Evolutionary conservation across 2,888 invertebrate species (phyloP).

Genomic region (Kryphioiulus occultus): DNA sequence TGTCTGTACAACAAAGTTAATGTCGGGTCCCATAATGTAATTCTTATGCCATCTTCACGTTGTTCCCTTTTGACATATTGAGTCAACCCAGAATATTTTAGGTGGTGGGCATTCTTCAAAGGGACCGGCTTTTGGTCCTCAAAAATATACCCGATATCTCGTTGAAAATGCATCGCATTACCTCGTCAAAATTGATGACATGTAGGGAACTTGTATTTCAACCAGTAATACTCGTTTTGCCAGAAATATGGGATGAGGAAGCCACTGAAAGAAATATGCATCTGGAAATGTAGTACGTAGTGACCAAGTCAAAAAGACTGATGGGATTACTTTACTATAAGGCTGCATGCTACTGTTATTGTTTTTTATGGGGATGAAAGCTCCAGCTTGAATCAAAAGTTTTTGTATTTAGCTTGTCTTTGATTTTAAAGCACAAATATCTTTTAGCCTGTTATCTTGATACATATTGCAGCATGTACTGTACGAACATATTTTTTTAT

Average conservation of each 20-base stretch:
- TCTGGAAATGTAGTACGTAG: background rate
- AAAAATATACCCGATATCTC: background rate
- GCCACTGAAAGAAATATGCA: background rate
- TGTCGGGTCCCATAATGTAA: background rate
- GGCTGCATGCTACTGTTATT: background rate
- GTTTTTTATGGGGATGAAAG: background rate
- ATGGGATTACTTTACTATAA: background rate
- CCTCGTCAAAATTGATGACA: background rate
- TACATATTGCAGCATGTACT: too few relatives aligned
- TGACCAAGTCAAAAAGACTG: background rate
- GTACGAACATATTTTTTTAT: too few relatives aligned
- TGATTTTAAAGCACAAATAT: background rate
- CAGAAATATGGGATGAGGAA: background rate
- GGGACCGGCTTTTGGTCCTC: background rate
- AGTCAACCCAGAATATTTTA: background rate
- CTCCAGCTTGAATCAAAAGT: background rate
- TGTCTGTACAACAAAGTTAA: background rate
- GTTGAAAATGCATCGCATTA: background rate
- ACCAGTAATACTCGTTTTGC: constrained; percentile 13
- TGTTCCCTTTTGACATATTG: background rate
- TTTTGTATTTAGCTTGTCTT: background rate
- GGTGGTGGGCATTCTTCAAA: background rate
- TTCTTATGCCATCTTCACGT: background rate
- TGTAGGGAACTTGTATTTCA: background rate
- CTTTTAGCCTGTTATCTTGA: background rate